Evolutionary conservation across 2,113 vertebrate species (phyloP), one percentile per base, ranked within the genome.

Genomic region (Sialia sialis): DNA sequence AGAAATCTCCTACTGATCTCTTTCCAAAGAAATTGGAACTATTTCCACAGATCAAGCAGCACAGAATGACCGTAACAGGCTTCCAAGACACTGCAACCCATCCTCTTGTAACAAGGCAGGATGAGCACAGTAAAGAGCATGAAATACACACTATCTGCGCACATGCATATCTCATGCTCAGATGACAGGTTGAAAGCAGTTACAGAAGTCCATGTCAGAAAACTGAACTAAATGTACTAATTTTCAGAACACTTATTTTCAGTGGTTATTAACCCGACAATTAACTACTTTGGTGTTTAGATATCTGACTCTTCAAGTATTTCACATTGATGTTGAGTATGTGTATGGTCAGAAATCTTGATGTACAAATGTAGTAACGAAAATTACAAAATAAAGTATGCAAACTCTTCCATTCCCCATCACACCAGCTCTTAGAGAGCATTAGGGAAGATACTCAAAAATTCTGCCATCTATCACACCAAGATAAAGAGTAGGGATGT

Each of bases 281-380:
- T 38, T 55, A 77, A 14, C 46, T 60, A 14, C 56, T 62, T 48
- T 73, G 13, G 29, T 59, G 29, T 59, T 62, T 13, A 52, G 27
- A 27, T 30, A 51, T 30, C 41, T 41, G 39, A 16, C 13, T 34
- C 17, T 8, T 6, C 2, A 49, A n/a, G 9, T 41, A 49, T 55
- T 81, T 74, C 74, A 64, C 44, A 13, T 2, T 34, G 36, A 78
- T 60, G 29, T 20, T 66, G 26, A 75, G 13, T 19, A 22, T 11
- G 32, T 7, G 13, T 68, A 38, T 9, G 26, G 48, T 56, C 51
- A 86, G 56, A 66, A 82, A 43, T 25, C 13, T 26, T 54, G 27
- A 48, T 4, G 0, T 56, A 59, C 0, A 0, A 83, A 74, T 17
- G 17, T 17, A 69, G 54, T 30, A 7, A 48, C 5, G 21, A 66